A percentile compares a stretch with the other conserved stretches of the same genome.
Conservation (phyloP, 2,113 vertebrate genomes). For the Misgurnus anguillicaudatus region DNA sequence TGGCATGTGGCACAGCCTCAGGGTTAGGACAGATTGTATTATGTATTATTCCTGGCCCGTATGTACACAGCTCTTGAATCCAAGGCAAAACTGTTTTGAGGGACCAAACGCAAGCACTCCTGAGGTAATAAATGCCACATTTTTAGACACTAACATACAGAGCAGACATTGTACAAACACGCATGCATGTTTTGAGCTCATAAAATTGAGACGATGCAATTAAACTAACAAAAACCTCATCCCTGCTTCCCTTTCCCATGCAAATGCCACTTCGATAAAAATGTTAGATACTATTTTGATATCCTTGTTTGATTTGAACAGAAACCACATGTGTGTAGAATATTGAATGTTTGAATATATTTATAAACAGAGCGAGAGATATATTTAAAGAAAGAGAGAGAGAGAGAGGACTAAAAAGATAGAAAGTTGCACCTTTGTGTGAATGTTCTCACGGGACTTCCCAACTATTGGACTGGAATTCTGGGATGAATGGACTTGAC, state of each 20-base stretch:
- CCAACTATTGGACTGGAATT: slow-evolving; percentile 42
- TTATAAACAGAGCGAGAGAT: slow-evolving; percentile 34
- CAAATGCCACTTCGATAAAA: slow-evolving; percentile 70
- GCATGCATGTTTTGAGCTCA: slow-evolving; percentile 56
- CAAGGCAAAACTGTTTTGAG: slow-evolving; percentile 70
- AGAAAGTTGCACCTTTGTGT: slow-evolving; percentile 26
- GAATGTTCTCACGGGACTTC: slow-evolving; percentile 55
- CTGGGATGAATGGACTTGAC: slow-evolving; percentile 43
- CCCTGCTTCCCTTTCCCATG: slow-evolving; percentile 67
- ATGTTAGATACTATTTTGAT: slow-evolving; percentile 61
- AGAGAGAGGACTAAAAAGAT: slow-evolving; percentile 2
- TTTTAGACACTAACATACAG: slow-evolving; percentile 59
- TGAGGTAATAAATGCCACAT: slow-evolving; percentile 33
- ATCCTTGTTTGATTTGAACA: slow-evolving; percentile 62
- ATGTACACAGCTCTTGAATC: slow-evolving; percentile 57
- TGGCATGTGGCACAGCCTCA: slow-evolving; percentile 57
- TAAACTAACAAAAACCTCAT: slow-evolving; percentile 64
- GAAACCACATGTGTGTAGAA: slow-evolving; percentile 56
- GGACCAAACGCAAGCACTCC: slow-evolving; percentile 73
- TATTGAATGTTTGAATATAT: slow-evolving; percentile 40
- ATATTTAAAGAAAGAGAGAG: slow-evolving; percentile 7
- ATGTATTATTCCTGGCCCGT: slow-evolving; percentile 53
- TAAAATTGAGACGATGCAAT: slow-evolving; percentile 14
- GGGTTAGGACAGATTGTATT: slow-evolving; percentile 67
- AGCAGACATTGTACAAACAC: slow-evolving; percentile 55